A percentile compares a stretch with the other conserved stretches of the same genome.
Evolutionary conservation across 2,113 vertebrate species (phyloP).

Genomic region (Tachysurus vachellii): DNA sequence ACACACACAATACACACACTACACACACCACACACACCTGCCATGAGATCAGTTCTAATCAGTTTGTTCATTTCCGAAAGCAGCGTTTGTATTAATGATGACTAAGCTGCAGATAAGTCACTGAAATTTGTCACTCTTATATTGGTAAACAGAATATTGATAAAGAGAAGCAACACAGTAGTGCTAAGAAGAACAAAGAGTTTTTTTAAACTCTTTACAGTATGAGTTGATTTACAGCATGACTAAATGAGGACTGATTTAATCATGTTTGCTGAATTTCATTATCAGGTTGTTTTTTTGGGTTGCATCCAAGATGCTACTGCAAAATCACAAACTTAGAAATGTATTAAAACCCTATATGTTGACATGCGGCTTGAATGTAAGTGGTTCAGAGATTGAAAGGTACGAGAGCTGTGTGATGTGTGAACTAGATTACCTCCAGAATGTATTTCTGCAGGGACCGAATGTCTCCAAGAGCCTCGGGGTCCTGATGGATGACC

Average conservation of each 20-base stretch:
- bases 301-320: not conserved
- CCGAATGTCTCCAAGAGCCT: slow-evolving; percentile 84
- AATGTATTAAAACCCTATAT: not conserved
- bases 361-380: not conserved
- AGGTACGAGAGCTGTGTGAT: not conserved
- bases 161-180: not conserved
- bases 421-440: slow-evolving; percentile 76
- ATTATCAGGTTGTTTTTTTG: not conserved
- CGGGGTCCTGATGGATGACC: slow-evolving; percentile 90
- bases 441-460: slow-evolving; percentile 93
- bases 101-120: not conserved
- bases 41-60: not conserved
- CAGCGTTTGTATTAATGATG: not conserved
- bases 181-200: not conserved
- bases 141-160: not conserved
- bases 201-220: not conserved
- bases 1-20: too few species aligned
- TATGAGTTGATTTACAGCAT: too few species aligned
- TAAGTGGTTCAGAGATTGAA: not conserved
- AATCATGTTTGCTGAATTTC: not conserved
- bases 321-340: too few species aligned
- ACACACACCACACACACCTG: not conserved
- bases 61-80: not conserved
- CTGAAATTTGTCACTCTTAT: not conserved
- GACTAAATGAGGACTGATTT: not conserved